A percentile compares a stretch with the other conserved stretches of the same genome.
Evolutionary conservation across 2,113 vertebrate genomes (phyloP).

Genomic region (Pogona vitticeps): DNA sequence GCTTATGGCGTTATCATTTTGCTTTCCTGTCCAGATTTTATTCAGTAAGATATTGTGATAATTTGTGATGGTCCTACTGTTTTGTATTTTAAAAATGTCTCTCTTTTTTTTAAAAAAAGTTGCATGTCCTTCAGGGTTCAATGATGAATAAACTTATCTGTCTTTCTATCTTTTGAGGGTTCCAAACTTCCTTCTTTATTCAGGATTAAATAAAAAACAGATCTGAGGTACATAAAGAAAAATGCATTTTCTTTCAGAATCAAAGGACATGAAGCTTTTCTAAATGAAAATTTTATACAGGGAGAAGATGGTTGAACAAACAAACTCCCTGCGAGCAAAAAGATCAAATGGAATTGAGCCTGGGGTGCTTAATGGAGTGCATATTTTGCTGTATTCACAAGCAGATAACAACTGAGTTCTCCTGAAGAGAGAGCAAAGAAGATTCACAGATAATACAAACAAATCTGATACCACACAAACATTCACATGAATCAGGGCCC

Average conservation of each 20-base stretch:
- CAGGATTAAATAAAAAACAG: conserved; percentile 57
- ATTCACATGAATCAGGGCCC: not conserved
- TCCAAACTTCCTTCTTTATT: conserved; percentile 16
- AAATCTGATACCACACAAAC: not conserved
- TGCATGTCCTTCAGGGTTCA: not conserved
- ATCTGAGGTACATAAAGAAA: conserved; percentile 31
- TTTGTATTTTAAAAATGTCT: not conserved
- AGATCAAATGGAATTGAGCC: conserved; percentile 54
- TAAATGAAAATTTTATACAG: conserved; percentile 62
- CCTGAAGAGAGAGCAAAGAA: not conserved
- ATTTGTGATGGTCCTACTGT: not conserved
- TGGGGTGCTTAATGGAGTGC: conserved; percentile 45
- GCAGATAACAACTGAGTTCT: not conserved
- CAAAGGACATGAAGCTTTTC: conserved; percentile 31
- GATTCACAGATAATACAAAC: not conserved
- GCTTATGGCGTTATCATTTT: not conserved
- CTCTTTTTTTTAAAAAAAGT: not conserved
- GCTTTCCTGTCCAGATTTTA: not conserved
- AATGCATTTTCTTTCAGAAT: conserved; percentile 40
- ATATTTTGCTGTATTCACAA: conserved; percentile 32
- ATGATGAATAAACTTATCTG: not conserved
- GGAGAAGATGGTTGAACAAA: conserved; percentile 50
- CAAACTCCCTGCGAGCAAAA: conserved; percentile 42
- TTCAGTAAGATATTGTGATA: not conserved
- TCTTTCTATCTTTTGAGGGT: conserved; percentile 4